Percentiles rank a stretch among this genome's conserved stretches.
Conservation (phyloP, 2,113 vertebrate genomes). For the Ictidomys tridecemlineatus region DNA sequence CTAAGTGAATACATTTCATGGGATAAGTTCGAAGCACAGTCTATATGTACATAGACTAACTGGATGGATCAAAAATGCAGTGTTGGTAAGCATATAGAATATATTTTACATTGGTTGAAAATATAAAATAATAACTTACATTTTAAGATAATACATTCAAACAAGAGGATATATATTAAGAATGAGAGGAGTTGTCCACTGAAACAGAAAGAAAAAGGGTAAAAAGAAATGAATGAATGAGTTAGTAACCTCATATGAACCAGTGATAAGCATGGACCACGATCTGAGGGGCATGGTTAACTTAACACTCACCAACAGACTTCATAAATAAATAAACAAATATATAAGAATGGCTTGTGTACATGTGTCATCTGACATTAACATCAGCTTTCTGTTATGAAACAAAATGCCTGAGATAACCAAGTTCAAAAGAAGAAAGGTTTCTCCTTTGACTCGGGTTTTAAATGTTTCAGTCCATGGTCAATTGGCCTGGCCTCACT, state of each 20-base stretch:
- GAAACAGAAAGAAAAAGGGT: background rate
- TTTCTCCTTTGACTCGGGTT: background rate
- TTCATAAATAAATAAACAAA: background rate
- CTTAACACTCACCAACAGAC: background rate
- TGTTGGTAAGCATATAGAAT: background rate
- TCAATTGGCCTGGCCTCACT: background rate
- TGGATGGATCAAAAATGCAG: background rate
- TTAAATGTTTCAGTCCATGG: background rate
- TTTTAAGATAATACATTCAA: conserved; percentile 26
- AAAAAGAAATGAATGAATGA: background rate
- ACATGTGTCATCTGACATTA: background rate
- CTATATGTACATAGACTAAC: background rate
- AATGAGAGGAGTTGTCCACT: background rate
- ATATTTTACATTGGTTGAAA: background rate
- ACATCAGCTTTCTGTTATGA: background rate
- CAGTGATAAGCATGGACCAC: background rate
- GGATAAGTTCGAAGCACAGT: background rate
- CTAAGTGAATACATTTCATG: background rate
- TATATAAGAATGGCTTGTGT: background rate
- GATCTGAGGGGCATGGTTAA: background rate
- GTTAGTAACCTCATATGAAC: background rate
- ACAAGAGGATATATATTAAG: background rate
- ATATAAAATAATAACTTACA: background rate
- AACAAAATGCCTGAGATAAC: background rate
- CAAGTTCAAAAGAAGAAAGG: background rate